A percentile compares a stretch with the other conserved stretches of the same genome.
These are phyloP conservation scores for Gasterosteus aculeatus DNA, from an alignment of 2,113 vertebrate species.

Conservation along the genomic window DNA sequence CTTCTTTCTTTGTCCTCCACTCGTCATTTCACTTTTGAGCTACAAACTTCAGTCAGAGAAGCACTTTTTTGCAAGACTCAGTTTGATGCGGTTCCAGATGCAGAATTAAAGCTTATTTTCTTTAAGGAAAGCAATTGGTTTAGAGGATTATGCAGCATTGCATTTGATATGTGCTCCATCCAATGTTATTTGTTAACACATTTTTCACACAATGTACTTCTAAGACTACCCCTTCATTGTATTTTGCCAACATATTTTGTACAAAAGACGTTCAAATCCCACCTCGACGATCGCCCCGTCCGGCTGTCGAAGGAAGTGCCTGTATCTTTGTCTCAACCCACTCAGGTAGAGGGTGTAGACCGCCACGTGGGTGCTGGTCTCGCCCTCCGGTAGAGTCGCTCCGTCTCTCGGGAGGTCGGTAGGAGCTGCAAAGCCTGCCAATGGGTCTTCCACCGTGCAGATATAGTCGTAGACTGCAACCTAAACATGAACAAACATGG, in stretches of 20 bases:
- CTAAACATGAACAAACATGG: slow-evolving; percentile 81
- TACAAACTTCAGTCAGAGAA: neutral
- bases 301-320: slow-evolving; percentile 89
- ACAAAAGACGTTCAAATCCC: slow-evolving; percentile 41
- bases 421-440: slow-evolving; percentile 57
- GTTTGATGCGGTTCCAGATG: neutral
- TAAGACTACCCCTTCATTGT: neutral
- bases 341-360: slow-evolving; percentile 86
- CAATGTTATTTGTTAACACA: neutral
- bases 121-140: neutral
- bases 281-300: slow-evolving; percentile 92
- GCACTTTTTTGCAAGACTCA: neutral
- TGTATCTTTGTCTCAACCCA: slow-evolving; percentile 83
- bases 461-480: slow-evolving; percentile 92
- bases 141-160: neutral
- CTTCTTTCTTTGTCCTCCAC: slow-evolving; percentile 5
- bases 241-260: too few relatives aligned
- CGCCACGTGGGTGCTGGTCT: slow-evolving; percentile 81
- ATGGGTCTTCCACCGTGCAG: slow-evolving; percentile 83
- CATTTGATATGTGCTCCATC: neutral
- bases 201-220: neutral
- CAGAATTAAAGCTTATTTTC: neutral
- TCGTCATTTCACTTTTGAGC: neutral
- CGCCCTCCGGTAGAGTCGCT: slow-evolving; percentile 43
- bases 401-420: slow-evolving; percentile 62